phyloP scores from a whole-genome alignment of 2,888 invertebrate species.

The Rotaria macrura region DNA sequence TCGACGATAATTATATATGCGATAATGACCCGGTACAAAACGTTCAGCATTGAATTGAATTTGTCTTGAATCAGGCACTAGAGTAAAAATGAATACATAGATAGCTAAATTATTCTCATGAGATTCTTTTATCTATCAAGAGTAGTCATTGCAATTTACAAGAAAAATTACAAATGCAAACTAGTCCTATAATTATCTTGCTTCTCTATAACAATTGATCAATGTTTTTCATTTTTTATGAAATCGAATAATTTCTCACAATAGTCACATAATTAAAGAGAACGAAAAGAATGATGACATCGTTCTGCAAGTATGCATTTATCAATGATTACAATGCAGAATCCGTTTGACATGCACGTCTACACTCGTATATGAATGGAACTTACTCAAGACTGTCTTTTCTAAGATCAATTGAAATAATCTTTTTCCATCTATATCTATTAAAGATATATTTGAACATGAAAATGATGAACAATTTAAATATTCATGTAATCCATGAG shows the following conservation, averaged over 20 bases:
- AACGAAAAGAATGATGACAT: neutral
- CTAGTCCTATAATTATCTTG: neutral
- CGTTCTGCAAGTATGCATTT: neutral
- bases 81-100: neutral
- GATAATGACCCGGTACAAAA: slow-evolving; percentile 37
- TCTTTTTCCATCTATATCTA: neutral
- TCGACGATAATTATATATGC: slow-evolving; percentile 18
- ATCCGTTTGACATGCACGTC: neutral
- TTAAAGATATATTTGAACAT: neutral
- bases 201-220: neutral
- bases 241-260: too few relatives aligned
- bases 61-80: slow-evolving; percentile 60
- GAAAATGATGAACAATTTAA: neutral
- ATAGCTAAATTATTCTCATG: neutral
- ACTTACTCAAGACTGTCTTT: neutral
- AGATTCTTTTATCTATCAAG: neutral
- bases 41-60: slow-evolving; percentile 55
- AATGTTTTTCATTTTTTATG: neutral
- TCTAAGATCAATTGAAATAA: neutral
- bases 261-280: too few relatives aligned
- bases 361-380: neutral
- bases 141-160: neutral
- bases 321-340: neutral
- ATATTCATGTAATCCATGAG: slow-evolving; percentile 56
- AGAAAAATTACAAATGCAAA: neutral